A percentile compares a stretch with the other conserved stretches of the same genome.
phyloP scores from a whole-genome alignment of 2,113 vertebrate genomes.

The Engraulis encrasicolus region DNA sequence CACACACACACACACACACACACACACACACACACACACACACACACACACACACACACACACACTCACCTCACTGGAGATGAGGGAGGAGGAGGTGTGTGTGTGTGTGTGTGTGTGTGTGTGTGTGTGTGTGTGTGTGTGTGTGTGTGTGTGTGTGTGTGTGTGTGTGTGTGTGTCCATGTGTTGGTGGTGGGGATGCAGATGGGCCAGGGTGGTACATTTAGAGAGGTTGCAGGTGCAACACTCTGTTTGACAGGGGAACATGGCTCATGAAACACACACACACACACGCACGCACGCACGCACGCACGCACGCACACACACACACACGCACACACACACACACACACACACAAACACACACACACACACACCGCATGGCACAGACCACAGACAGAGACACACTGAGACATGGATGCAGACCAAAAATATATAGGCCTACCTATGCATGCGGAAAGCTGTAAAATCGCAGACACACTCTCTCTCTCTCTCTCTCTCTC shows the following conservation, averaged over 20 bases:
- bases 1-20: too few species aligned
- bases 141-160: neutral
- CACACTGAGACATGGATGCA: neutral
- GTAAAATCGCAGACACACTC: too few species aligned
- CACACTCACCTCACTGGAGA: slow-evolving; percentile 40
- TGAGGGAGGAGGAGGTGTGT: neutral
- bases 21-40: too few species aligned
- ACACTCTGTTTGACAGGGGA: slow-evolving; percentile 8
- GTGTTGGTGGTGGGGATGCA: neutral
- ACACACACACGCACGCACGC: neutral
- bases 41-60: too few species aligned
- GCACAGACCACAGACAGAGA: slow-evolving; percentile 22
- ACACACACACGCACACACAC: slow-evolving; percentile 3
- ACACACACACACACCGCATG: slow-evolving; percentile 23
- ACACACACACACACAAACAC: slow-evolving; percentile 6
- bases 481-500: too few species aligned
- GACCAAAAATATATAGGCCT: too few species aligned
- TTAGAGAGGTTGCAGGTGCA: slow-evolving; percentile 60
- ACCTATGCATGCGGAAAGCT: too few species aligned
- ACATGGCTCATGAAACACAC: neutral
- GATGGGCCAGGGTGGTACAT: slow-evolving; percentile 32
- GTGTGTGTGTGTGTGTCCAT: neutral
- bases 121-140: neutral
- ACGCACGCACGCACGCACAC: slow-evolving; percentile 10
- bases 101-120: neutral